Evolutionary conservation across 2,113 vertebrate species (phyloP).

Genomic region (Macaca mulatta): DNA sequence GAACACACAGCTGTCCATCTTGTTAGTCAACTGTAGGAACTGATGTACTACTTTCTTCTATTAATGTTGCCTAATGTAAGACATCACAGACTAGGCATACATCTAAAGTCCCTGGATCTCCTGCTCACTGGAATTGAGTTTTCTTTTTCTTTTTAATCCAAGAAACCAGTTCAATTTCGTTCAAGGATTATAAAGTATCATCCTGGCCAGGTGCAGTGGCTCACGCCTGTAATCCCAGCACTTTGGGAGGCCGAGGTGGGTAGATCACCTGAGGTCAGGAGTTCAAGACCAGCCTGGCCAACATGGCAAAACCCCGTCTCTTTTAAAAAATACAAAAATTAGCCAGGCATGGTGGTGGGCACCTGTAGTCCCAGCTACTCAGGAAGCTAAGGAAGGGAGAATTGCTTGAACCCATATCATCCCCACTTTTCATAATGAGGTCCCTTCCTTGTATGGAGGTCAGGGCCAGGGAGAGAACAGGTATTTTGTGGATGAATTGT

Average conservation of each 20-base stretch:
- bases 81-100: rapidly evolving
- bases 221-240: too few species aligned
- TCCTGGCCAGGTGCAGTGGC: too few species aligned
- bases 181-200: background rate
- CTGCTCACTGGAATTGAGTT: background rate
- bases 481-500: background rate
- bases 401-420: too few species aligned
- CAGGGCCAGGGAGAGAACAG: background rate
- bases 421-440: background rate
- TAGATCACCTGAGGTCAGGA: too few species aligned
- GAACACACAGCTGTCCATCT: rapidly evolving
- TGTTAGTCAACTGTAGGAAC: rapidly evolving
- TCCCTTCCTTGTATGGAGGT: background rate
- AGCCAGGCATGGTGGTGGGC: too few species aligned
- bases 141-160: background rate
- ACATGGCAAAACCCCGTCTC: too few species aligned
- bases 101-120: background rate
- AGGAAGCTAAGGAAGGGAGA: too few species aligned
- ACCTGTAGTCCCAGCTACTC: too few species aligned
- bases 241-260: too few species aligned
- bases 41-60: rapidly evolving
- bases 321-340: too few species aligned
- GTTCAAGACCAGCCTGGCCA: too few species aligned
- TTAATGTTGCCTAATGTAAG: background rate
- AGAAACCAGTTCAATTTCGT: background rate